A percentile compares a stretch with the other conserved stretches of the same genome.
Conservation (phyloP, 2,113 vertebrate genomes). For the Epinephelus fuscoguttatus region DNA sequence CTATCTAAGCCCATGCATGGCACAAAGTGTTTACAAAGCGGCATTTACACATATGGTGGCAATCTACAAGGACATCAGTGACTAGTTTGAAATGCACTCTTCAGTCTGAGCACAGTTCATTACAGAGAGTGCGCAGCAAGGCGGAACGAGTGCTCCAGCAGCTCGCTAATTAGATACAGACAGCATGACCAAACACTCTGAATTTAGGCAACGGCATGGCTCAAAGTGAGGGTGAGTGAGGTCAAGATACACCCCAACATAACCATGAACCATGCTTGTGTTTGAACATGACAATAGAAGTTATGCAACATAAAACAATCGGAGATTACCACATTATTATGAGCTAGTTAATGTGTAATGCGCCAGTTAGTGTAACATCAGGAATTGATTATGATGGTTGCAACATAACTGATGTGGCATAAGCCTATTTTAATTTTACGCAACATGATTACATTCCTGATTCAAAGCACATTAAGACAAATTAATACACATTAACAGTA, state of each 20-base stretch:
- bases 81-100: constrained; percentile 44
- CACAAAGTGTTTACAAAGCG: constrained; percentile 45
- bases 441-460: neutral
- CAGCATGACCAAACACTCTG: constrained; percentile 45
- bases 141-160: constrained; percentile 43
- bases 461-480: constrained; percentile 1
- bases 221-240: constrained; percentile 28
- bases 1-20: constrained; percentile 36
- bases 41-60: constrained; percentile 63
- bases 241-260: constrained; percentile 12
- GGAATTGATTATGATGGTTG: neutral
- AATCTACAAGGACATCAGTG: constrained; percentile 60
- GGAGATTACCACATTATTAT: neutral
- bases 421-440: neutral
- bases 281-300: neutral
- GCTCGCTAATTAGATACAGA: constrained; percentile 64
- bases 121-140: constrained; percentile 24
- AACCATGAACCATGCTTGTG: neutral
- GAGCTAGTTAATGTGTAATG: neutral
- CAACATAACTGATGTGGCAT: neutral
- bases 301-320: neutral
- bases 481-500: neutral
- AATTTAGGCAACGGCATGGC: constrained; percentile 18
- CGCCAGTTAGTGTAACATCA: neutral
- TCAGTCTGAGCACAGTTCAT: constrained; percentile 45